Evolutionary conservation across 2,797 vertebrate genomes (phyloP), one percentile per base, ranked within the genome.

Genomic region (Oreochromis grahami): DNA sequence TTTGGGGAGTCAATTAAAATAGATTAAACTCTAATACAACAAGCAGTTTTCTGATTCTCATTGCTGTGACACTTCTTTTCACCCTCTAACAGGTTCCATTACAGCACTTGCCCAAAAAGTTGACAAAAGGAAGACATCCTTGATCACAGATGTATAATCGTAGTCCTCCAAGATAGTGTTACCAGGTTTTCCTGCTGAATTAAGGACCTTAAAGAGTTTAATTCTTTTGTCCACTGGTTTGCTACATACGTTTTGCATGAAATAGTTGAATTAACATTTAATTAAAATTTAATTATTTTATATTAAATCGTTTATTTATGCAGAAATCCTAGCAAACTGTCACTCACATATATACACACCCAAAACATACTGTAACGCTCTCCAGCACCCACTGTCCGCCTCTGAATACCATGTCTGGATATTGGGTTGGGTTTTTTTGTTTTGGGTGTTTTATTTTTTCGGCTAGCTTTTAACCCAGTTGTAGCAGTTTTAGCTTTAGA

Each of bases 271-370:
- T 19, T 32, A 48, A 72, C 24, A 29, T 48, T 29, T 29, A 29
- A 72, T 45, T 0, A 12, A 14, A 21, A 21, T n/a, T n/a, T n/a
- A 29, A 8, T 48, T 11, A 19, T 29, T 72, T 72, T 29, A 48
- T 32, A 72, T 48, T 48, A 0, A 72, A 48, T 48, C 0, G 0
- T 48, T 12, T 72, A 48, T 3, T 26, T 70, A 17, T 17, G 38
- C 68, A 48, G 8, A 8, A 72, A 72, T 72, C 4, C 43, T 48
- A 29, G 9, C 24, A 72, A 48, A 72, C 41, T 72, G 24, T 24
- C 68, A 48, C 68, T 72, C 24, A 5, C 4, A 19, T 17, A 48
- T 26, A 43, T 15, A 45, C 41, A 72, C 15, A 17, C 21, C 38
- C 21, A 70, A 24, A 70, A 70, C 65, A 45, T 70, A 24, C 21